phyloP scores from a whole-genome alignment of 2,888 invertebrate species.

The Caenorhabditis doughertyi region DNA sequence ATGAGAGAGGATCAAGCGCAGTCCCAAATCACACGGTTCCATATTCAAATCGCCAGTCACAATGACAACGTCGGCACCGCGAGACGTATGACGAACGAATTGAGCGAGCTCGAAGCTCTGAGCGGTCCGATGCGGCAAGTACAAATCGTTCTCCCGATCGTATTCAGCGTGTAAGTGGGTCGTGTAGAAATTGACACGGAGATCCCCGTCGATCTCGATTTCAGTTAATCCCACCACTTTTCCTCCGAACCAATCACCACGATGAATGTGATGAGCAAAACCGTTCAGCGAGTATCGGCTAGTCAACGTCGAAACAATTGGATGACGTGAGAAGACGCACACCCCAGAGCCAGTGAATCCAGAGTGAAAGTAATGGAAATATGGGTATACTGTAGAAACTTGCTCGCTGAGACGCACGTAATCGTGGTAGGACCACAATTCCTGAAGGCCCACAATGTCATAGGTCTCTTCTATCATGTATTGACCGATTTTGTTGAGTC shows the following conservation, averaged over 20 bases:
- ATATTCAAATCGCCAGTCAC: constrained; percentile 96
- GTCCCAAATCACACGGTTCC: constrained; percentile 88
- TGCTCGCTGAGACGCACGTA: constrained; percentile 88
- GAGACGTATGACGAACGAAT: constrained; percentile 90
- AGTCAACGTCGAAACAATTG: constrained; percentile 91
- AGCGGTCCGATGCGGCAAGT: constrained; percentile 89
- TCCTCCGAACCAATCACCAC: constrained; percentile 98
- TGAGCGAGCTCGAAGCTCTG: constrained; percentile 92
- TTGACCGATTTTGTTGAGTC: constrained; percentile 76
- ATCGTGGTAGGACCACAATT: constrained; percentile 91
- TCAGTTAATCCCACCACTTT: constrained; percentile 87
- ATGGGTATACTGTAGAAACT: constrained; percentile 87
- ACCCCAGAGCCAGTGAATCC: constrained; percentile 89
- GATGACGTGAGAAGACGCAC: constrained; percentile 91
- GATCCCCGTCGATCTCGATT: constrained; percentile 84
- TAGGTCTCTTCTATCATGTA: constrained; percentile 84
- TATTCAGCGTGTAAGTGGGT: constrained; percentile 98
- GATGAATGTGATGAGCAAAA: constrained; percentile 93
- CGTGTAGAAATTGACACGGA: constrained; percentile 91
- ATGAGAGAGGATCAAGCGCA: constrained; percentile 76
- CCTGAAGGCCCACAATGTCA: constrained; percentile 89
- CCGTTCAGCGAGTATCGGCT: constrained; percentile 97
- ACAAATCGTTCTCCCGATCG: constrained; percentile 89
- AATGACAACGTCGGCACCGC: constrained; percentile 88
- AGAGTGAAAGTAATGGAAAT: constrained; percentile 92